Percentiles rank a stretch among this genome's conserved stretches.
Evolutionary conservation across 2,888 invertebrate species (phyloP).

Genomic region (Agriopis aurantiaria): DNA sequence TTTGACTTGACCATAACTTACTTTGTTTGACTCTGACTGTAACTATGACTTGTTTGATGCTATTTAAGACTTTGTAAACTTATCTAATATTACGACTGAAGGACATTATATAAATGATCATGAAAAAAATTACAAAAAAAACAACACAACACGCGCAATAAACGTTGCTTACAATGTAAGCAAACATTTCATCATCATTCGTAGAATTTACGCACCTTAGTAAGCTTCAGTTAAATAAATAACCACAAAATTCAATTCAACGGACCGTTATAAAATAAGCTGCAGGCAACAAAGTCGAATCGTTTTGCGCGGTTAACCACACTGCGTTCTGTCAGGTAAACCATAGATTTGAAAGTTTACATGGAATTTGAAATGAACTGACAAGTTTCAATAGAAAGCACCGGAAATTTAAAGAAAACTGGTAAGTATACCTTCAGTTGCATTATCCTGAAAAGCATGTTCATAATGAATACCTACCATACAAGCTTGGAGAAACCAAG

Average conservation of each 20-base stretch:
- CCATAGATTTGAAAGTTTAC: slow-evolving; percentile 80
- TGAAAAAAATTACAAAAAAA: no score
- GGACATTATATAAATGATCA: no score
- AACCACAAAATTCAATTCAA: slow-evolving; percentile 86
- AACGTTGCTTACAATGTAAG: slow-evolving; percentile 5
- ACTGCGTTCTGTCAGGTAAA: slow-evolving; percentile 77
- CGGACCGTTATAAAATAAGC: slow-evolving; percentile 85
- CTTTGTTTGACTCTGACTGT: no score
- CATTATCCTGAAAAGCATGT: no score
- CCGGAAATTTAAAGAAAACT: not conserved
- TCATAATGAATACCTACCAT: no score
- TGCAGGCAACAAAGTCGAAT: slow-evolving; percentile 82
- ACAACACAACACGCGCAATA: no score
- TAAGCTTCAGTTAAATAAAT: slow-evolving; percentile 80
- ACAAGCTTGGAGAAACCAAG: no score
- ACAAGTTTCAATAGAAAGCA: slow-evolving; percentile 6
- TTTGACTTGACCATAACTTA: no score
- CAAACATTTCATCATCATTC: slow-evolving; percentile 48
- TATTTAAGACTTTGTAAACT: no score
- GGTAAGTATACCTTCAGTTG: not conserved
- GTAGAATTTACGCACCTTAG: slow-evolving; percentile 56
- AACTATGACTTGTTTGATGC: no score
- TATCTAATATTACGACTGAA: no score
- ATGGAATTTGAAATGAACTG: slow-evolving; percentile 67
- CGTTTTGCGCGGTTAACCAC: slow-evolving; percentile 84